Evolutionary conservation across 2,888 invertebrate species (phyloP).

Genomic region (Galeopsomyia nigrocyanea): DNA sequence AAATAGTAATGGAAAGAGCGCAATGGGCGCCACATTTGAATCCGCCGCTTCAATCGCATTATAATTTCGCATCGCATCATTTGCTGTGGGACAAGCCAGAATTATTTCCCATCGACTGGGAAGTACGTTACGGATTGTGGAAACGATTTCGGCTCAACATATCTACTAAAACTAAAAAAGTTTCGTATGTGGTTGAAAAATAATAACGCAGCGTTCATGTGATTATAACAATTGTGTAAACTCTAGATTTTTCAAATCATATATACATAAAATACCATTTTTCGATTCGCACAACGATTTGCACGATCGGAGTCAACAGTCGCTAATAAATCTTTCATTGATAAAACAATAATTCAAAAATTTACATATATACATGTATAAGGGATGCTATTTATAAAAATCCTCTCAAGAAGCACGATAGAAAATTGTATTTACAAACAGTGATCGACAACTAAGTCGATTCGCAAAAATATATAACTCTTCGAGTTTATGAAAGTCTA

Average conservation of each 20-base stretch:
- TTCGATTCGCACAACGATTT: not conserved
- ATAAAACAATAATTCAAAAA: constrained; percentile 11
- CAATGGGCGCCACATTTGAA: constrained; percentile 76
- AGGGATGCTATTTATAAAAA: not conserved
- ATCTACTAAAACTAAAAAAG: not conserved
- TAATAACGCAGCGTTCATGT: no score
- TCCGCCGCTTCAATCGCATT: constrained; percentile 73
- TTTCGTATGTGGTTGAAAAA: not conserved
- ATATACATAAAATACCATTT: not conserved
- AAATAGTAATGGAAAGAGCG: constrained; percentile 72
- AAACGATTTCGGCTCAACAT: constrained; percentile 70
- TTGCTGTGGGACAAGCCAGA: constrained; percentile 75
- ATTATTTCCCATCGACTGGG: constrained; percentile 77
- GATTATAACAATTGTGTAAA: no score
- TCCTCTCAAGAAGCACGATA: constrained; percentile 15
- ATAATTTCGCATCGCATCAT: constrained; percentile 72
- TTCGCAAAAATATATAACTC: constrained; percentile 28
- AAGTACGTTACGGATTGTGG: constrained; percentile 76
- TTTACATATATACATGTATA: not conserved
- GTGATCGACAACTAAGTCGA: constrained; percentile 22
- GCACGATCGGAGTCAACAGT: not conserved
- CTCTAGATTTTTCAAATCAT: not conserved
- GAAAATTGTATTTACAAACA: constrained; percentile 45
- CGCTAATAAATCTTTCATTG: not conserved
- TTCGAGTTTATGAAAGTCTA: constrained; percentile 20